These are phyloP conservation scores for Accipiter cooperii DNA, from an alignment of 2,113 vertebrate genomes.

Conservation along the genomic window DNA sequence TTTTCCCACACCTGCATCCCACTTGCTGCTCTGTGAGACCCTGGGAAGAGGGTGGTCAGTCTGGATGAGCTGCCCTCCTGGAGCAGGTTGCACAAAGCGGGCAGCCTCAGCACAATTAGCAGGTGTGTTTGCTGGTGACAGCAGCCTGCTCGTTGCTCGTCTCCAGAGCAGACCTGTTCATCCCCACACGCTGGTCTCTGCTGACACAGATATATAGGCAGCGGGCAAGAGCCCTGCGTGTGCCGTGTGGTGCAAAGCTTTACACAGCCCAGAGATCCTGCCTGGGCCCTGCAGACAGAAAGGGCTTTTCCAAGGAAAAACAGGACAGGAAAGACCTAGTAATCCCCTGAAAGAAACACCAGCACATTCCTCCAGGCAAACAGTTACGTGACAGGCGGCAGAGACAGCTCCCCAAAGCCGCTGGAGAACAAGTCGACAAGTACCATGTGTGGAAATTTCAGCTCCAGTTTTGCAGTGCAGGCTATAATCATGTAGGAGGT, in stretches of 20 bases:
- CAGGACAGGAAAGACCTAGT: conserved; percentile 63
- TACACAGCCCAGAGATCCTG: not conserved
- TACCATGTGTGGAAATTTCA: conserved; percentile 70
- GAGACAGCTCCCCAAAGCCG: conserved; percentile 60
- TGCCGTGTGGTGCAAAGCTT: not conserved
- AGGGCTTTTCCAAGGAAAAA: conserved; percentile 40
- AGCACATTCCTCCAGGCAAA: conserved; percentile 75
- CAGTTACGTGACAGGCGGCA: conserved; percentile 74
- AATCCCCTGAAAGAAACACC: conserved; percentile 60
- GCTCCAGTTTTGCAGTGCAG: not conserved
- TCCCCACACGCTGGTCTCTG: fast-evolving
- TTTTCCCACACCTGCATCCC: not conserved
- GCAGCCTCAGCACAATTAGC: not conserved
- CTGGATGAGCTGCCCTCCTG: not conserved
- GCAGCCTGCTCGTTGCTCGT: not conserved
- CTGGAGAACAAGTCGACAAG: conserved; percentile 50
- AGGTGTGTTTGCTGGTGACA: not conserved
- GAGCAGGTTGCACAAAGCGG: not conserved
- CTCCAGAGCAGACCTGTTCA: not conserved
- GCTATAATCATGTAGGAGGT: not conserved
- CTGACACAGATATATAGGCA: not conserved
- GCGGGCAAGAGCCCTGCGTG: not conserved
- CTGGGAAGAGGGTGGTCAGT: not conserved
- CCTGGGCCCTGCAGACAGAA: not conserved
- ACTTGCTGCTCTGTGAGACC: not conserved